Evolutionary conservation across 1,140 invertebrate genomes (phyloP), one percentile per base, ranked within the genome.

Genomic region (Lethrus apterus): DNA sequence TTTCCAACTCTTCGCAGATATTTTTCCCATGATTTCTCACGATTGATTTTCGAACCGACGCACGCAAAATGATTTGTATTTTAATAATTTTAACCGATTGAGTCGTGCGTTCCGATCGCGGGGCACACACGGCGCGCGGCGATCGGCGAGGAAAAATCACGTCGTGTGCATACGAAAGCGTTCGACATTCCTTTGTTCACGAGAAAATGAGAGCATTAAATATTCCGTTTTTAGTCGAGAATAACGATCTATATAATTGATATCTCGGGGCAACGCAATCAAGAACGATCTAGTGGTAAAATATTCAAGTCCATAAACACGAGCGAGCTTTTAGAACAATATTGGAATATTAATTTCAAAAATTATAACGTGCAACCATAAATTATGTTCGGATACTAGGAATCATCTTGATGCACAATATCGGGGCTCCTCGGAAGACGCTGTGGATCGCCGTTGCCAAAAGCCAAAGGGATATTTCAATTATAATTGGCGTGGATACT

Each of bases 211-310:
- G 54, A 54, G 47, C 60, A 62, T 62, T 62, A 58, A 58, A 50
- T 62, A 62, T 62, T 60, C 58, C 53, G 58, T 59, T 57, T 60
- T 60, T 59, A 57, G 54, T 58, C 46, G 53, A 53, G 58, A 61
- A 63, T 60, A 59, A 59, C 59, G 56, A 63, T 65, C 61, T 63
- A 62, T 62, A 61, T 65, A 65, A 63, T 65, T 65, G 63, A 65
- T 63, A 65, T 63, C 63, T 63, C 50, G 46, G 42, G 63, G 63
- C 63, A 51, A 48, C 56, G 59, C 57, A 65, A 65, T 65, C 63
- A 60, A 54, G 54, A 58, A 46, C 54, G 48, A 60, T 62, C 57
- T 61, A 60, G 58, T 58, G 52, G 58, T 60, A 56, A 60, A 62
- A 60, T 48, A 44, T 47, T 40, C 44, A 42, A 21, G 31, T 44